phyloP scores from a whole-genome alignment of 2,797 vertebrate species.

The Eulemur mongoz region DNA sequence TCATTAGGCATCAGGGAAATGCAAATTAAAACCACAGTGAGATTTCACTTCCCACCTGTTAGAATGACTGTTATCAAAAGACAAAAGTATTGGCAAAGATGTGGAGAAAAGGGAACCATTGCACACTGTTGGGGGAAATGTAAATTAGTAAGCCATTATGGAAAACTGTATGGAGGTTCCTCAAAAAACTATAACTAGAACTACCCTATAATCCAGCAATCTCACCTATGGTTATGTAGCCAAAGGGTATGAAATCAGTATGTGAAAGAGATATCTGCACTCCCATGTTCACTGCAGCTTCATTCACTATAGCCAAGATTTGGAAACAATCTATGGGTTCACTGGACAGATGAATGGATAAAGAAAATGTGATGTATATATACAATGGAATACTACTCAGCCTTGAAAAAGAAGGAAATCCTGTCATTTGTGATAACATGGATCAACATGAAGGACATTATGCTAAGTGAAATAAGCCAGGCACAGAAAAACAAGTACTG shows the following conservation, averaged over 20 bases:
- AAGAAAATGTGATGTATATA: background rate
- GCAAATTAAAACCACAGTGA: too few relatives aligned
- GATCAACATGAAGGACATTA: background rate
- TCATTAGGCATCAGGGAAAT: too few relatives aligned
- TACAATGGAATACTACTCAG: background rate
- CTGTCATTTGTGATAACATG: background rate
- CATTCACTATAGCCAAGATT: too few relatives aligned
- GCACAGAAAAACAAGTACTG: background rate
- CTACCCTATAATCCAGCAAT: background rate
- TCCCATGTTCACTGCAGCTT: too few relatives aligned
- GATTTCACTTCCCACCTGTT: too few relatives aligned
- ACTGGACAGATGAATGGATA: background rate
- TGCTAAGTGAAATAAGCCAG: background rate
- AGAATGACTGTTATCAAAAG: too few relatives aligned
- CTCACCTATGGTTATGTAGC: background rate
- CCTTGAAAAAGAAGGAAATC: background rate
- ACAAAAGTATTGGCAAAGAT: too few relatives aligned
- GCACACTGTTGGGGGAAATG: too few relatives aligned
- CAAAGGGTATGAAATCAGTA: background rate
- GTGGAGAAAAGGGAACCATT: too few relatives aligned
- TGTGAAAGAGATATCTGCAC: too few relatives aligned
- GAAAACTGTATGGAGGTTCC: background rate
- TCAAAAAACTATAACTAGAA: background rate
- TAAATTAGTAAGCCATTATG: too few relatives aligned
- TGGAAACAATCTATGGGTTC: too few relatives aligned